Conservation (phyloP, 1,140 invertebrate genomes). For the Drosophila sulfurigaster region DNA sequence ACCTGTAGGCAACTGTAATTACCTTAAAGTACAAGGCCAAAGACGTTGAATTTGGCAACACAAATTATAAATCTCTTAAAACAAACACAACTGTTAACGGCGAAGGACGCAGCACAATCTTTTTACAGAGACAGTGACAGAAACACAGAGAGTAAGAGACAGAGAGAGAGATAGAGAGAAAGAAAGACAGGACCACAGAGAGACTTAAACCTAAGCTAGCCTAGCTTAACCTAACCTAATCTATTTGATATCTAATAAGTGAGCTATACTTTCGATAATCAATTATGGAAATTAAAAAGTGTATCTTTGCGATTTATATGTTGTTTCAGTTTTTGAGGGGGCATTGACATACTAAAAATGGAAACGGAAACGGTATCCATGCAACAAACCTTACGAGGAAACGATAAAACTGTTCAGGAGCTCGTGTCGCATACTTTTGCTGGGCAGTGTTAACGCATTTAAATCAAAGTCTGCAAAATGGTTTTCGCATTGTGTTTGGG, state of each 20-base stretch:
- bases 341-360: constrained; percentile 32
- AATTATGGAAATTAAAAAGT: constrained; percentile 17
- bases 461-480: constrained; percentile 25
- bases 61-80: constrained; percentile 53
- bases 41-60: constrained; percentile 52
- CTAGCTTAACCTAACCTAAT: constrained; percentile 5
- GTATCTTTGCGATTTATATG: constrained; percentile 23
- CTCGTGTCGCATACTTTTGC: constrained; percentile 54
- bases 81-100: constrained; percentile 35
- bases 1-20: constrained; percentile 97
- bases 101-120: constrained; percentile 30
- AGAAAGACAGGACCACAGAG: constrained; percentile 29
- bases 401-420: constrained; percentile 38
- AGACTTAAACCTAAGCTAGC: constrained; percentile 32
- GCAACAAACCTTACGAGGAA: constrained; percentile 55
- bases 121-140: constrained; percentile 43
- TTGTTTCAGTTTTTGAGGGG: neutral
- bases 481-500: neutral
- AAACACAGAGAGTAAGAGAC: constrained; percentile 17
- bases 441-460: constrained; percentile 18
- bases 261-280: constrained; percentile 7
- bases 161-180: constrained; percentile 31
- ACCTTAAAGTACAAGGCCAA: constrained; percentile 88
- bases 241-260: neutral
- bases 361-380: constrained; percentile 53